Percentiles rank a stretch among this genome's conserved stretches.
phyloP scores from a whole-genome alignment of 2,888 invertebrate genomes.

The Halocaridina rubra region DNA sequence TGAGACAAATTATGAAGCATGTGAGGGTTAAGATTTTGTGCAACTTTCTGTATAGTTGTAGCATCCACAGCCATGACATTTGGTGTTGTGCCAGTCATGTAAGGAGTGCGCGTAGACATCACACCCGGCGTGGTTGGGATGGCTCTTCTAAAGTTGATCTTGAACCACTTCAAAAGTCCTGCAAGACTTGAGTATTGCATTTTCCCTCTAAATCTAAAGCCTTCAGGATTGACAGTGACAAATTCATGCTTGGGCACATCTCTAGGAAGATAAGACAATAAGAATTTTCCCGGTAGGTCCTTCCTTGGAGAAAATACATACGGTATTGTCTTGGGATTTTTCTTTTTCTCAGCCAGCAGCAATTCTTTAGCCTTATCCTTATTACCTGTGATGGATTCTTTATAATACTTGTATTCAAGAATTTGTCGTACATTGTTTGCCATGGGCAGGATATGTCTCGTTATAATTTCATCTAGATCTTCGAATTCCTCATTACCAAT shows the following conservation, averaged over 20 bases:
- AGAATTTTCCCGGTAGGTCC: constrained; percentile 88
- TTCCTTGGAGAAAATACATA: constrained; percentile 81
- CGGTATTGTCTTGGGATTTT: constrained; percentile 88
- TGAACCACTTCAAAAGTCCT: constrained; percentile 93
- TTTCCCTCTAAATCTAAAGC: constrained; percentile 89
- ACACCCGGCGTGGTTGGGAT: constrained; percentile 78
- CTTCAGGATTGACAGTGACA: constrained; percentile 90
- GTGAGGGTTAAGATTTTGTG: constrained; percentile 78
- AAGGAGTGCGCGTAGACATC: constrained; percentile 74
- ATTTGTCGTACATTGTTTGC: constrained; percentile 92
- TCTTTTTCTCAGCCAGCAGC: constrained; percentile 88
- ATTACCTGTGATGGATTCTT: constrained; percentile 80
- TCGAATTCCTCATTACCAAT: constrained; percentile 95
- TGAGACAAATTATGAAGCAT: constrained; percentile 79
- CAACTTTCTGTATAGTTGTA: constrained; percentile 79
- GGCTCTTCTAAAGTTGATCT: constrained; percentile 95
- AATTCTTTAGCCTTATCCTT: constrained; percentile 89
- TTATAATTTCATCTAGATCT: constrained; percentile 98
- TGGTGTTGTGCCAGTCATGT: constrained; percentile 69
- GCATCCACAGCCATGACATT: constrained; percentile 58
- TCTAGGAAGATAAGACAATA: constrained; percentile 92
- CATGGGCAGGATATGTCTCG: constrained; percentile 96
- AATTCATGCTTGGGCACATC: constrained; percentile 90
- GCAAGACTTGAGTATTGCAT: constrained; percentile 83
- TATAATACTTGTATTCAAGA: constrained; percentile 90